Evolutionary conservation across 2,797 vertebrate species (phyloP).

Genomic region (Arnoldichthys spilopterus): DNA sequence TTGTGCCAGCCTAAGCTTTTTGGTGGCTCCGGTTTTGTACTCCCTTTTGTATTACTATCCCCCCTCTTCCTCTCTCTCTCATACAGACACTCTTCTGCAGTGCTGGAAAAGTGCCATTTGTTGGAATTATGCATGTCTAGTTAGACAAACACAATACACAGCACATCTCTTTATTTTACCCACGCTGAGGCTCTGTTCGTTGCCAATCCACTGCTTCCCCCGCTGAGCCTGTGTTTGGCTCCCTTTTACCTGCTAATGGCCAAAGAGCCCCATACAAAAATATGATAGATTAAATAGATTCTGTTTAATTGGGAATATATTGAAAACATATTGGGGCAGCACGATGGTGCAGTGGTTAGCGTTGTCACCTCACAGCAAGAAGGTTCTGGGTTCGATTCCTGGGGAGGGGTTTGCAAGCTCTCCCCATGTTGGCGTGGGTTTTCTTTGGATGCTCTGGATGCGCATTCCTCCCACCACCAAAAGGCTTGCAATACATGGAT

Average conservation of each 20-base stretch:
- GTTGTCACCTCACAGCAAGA: too few relatives aligned
- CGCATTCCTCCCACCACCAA: too few relatives aligned
- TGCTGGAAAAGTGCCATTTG: conserved; percentile 21
- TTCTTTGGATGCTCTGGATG: too few relatives aligned
- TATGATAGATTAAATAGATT: not conserved
- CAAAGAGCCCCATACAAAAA: not conserved
- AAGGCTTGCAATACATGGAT: too few relatives aligned
- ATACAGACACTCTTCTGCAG: not conserved
- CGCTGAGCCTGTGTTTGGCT: not conserved
- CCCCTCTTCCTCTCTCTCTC: conserved; percentile 16
- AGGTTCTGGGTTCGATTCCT: too few relatives aligned
- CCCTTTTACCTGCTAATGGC: not conserved
- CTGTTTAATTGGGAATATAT: not conserved
- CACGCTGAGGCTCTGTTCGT: not conserved
- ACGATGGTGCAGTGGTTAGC: too few relatives aligned
- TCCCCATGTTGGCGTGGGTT: too few relatives aligned
- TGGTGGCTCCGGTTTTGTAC: conserved; percentile 18
- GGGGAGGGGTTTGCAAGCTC: too few relatives aligned
- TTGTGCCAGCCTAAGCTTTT: conserved; percentile 45
- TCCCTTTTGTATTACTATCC: conserved; percentile 40
- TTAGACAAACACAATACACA: conserved; percentile 25
- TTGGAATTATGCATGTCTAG: conserved; percentile 23
- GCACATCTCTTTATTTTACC: conserved; percentile 20
- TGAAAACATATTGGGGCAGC: not conserved
- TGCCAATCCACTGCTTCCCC: not conserved